Conservation (phyloP, 2,888 invertebrate species). For the Saturnia pavonia region DNA sequence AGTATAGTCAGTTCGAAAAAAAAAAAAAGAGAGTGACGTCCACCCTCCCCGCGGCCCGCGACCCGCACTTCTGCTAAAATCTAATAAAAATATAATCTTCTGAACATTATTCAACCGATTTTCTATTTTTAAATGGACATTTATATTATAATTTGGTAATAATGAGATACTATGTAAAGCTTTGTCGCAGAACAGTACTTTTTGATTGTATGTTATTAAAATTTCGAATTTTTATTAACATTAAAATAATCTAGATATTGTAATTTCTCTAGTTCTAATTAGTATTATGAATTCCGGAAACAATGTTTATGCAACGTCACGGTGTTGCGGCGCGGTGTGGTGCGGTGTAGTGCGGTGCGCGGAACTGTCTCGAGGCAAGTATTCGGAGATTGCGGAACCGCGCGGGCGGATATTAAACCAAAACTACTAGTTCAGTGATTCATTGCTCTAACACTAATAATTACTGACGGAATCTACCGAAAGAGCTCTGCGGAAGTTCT, state of each 20-base stretch:
- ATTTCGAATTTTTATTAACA: not conserved
- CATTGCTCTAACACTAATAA: conserved; percentile 14
- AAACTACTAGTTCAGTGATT: conserved; percentile 13
- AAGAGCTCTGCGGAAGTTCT: not conserved
- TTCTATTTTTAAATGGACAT: too few relatives aligned
- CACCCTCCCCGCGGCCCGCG: too few relatives aligned
- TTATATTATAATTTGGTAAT: too few relatives aligned
- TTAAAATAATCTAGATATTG: not conserved
- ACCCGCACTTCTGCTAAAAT: too few relatives aligned
- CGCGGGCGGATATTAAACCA: conserved; percentile 20
- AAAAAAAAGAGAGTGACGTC: too few relatives aligned
- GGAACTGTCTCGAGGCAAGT: conserved; percentile 14
- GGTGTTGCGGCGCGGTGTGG: not conserved
- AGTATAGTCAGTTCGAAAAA: too few relatives aligned
- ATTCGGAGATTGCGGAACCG: conserved; percentile 6
- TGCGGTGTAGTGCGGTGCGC: not conserved
- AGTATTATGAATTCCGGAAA: not conserved
- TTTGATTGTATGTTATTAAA: not conserved
- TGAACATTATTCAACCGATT: too few relatives aligned
- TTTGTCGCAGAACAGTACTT: too few relatives aligned
- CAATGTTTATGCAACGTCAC: not conserved
- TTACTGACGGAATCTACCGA: conserved; percentile 4
- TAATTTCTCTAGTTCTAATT: not conserved
- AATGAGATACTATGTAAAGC: too few relatives aligned
- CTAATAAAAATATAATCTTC: too few relatives aligned